Evolutionary conservation across 2,888 invertebrate genomes (phyloP).

Genomic region (Tiliacea citrago): DNA sequence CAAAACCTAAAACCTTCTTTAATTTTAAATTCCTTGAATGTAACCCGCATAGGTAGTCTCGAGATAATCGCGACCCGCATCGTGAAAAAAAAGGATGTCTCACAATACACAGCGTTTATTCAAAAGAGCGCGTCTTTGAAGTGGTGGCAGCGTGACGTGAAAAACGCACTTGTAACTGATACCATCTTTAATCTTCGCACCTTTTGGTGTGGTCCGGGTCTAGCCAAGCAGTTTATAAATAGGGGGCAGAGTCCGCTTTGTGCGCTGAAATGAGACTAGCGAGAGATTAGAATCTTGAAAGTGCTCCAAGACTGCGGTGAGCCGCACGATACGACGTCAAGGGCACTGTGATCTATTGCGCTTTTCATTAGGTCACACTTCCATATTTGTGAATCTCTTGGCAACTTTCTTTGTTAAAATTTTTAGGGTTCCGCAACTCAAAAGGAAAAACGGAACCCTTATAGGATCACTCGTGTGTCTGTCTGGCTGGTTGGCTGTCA

Average conservation of each 20-base stretch:
- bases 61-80: constrained; percentile 49
- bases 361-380: constrained; percentile 76
- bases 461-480: too few species aligned
- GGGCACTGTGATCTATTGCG: constrained; percentile 80
- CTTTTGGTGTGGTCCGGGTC: constrained; percentile 83
- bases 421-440: not conserved
- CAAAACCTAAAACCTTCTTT: constrained; percentile 1
- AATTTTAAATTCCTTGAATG: constrained; percentile 32
- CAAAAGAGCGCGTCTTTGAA: constrained; percentile 75
- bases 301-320: constrained; percentile 80
- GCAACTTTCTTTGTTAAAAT: not conserved
- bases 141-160: constrained; percentile 76
- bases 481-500: too few species aligned
- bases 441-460: too few species aligned
- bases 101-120: constrained; percentile 75
- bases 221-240: constrained; percentile 85
- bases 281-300: constrained; percentile 86
- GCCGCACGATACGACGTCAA: constrained; percentile 69
- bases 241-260: constrained; percentile 84
- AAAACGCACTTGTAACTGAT: constrained; percentile 87
- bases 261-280: constrained; percentile 87
- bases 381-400: constrained; percentile 22
- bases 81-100: constrained; percentile 68
- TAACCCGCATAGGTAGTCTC: constrained; percentile 32
- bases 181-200: constrained; percentile 90